Evolutionary conservation across 2,888 invertebrate species (phyloP).

Genomic region (Tinea semifulvella): DNA sequence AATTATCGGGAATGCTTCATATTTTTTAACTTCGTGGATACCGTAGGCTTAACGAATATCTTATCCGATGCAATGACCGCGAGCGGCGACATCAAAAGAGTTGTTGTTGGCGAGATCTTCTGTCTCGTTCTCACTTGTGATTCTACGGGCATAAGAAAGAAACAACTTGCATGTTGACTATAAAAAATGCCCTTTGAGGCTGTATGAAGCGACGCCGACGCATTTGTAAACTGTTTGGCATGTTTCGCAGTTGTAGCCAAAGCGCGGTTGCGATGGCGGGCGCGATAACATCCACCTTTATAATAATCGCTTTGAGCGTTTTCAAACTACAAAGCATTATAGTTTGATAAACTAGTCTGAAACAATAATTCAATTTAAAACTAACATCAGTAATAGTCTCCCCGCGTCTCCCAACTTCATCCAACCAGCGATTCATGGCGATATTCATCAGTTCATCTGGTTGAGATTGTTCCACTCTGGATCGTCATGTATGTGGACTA

Average conservation of each 20-base stretch:
- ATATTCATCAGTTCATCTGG: too few species aligned
- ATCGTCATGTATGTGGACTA: too few species aligned
- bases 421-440: too few species aligned
- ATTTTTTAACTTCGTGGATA: background rate
- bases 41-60: conserved; percentile 30
- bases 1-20: background rate
- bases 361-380: too few species aligned
- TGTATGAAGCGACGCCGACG: conserved; percentile 30
- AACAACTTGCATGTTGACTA: conserved; percentile 31
- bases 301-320: too few species aligned
- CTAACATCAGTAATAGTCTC: too few species aligned
- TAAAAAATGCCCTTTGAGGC: conserved; percentile 43
- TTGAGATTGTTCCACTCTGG: too few species aligned
- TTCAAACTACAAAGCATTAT: too few species aligned
- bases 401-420: too few species aligned
- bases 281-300: too few species aligned
- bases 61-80: conserved; percentile 52
- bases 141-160: conserved; percentile 20
- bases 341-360: too few species aligned
- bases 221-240: conserved; percentile 4
- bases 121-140: conserved; percentile 28
- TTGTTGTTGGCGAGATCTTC: conserved; percentile 37
- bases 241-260: too few species aligned
- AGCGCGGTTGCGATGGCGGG: conserved; percentile 2
- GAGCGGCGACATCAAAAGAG: conserved; percentile 52